Conservation (phyloP, 2,113 vertebrate species). For the Alligator mississippiensis region DNA sequence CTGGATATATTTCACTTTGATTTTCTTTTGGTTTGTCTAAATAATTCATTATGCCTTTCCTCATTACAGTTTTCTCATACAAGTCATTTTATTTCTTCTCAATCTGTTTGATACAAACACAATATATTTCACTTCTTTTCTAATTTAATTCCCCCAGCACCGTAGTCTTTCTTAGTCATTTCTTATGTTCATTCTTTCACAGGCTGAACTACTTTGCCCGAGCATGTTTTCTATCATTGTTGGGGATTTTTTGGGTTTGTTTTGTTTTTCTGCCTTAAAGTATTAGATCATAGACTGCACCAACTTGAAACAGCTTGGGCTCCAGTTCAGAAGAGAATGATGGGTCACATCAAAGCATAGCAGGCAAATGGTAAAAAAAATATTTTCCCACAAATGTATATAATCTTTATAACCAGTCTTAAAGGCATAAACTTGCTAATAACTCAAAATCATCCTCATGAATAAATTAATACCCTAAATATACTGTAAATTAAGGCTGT, state of each 20-base stretch:
- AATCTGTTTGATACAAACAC: slow-evolving; percentile 24
- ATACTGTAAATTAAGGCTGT: neutral
- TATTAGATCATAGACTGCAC: slow-evolving; percentile 24
- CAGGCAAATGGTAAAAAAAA: slow-evolving; percentile 3
- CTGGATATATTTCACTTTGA: neutral
- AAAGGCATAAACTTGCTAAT: slow-evolving; percentile 25
- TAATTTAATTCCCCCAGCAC: slow-evolving; percentile 50
- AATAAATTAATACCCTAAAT: slow-evolving; percentile 53
- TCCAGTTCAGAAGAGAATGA: neutral
- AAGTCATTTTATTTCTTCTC: slow-evolving; percentile 46
- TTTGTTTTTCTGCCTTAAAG: slow-evolving; percentile 37
- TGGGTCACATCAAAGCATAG: slow-evolving; percentile 37
- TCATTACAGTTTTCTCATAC: neutral
- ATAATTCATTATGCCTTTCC: slow-evolving; percentile 47
- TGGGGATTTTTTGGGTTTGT: slow-evolving; percentile 35
- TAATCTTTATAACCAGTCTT: neutral
- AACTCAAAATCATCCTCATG: slow-evolving; percentile 14
- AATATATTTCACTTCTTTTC: slow-evolving; percentile 37
- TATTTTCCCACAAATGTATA: slow-evolving; percentile 30
- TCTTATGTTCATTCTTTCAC: slow-evolving; percentile 43
- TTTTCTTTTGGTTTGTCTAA: slow-evolving; percentile 47
- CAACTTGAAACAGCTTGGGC: slow-evolving; percentile 38
- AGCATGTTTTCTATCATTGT: slow-evolving; percentile 54
- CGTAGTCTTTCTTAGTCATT: slow-evolving; percentile 30
- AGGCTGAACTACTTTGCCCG: slow-evolving; percentile 50